Conservation (phyloP, 92 coral and sea anemone genomes). For the Umimayanthus kanabou region DNA sequence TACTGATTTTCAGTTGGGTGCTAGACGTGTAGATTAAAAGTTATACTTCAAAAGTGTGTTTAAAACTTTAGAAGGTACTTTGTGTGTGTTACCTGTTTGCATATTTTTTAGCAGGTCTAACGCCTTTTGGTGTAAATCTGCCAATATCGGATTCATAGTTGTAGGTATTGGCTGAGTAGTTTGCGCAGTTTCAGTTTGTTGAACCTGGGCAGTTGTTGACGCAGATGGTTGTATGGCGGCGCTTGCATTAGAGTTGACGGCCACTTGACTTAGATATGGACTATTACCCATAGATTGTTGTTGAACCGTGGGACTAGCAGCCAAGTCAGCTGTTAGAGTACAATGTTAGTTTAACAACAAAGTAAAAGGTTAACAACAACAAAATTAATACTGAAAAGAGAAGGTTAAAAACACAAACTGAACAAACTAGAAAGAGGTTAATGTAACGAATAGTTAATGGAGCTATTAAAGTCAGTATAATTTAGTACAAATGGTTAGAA, state of each 20-base stretch:
- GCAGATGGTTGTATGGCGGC: constrained; percentile 6
- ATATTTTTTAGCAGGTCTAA: constrained; percentile 1
- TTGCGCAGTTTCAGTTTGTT: constrained; percentile 15
- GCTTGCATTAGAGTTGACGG: not conserved
- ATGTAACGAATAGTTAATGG: too few relatives aligned
- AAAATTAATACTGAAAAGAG: not conserved
- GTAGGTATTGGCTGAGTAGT: not conserved
- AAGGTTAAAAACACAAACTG: not conserved
- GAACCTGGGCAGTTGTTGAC: not conserved
- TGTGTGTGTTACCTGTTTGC: not conserved
- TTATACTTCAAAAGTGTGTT: not conserved
- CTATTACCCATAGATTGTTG: not conserved
- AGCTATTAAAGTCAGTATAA: too few relatives aligned
- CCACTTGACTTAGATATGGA: not conserved
- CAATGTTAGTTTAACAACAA: not conserved
- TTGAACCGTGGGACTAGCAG: constrained; percentile 7
- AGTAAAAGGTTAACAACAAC: not conserved
- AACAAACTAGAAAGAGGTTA: too few relatives aligned
- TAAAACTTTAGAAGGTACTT: not conserved
- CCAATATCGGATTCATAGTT: constrained; percentile 12
- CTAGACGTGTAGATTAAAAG: not conserved
- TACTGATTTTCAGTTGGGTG: too few relatives aligned
- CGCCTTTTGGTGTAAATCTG: not conserved
- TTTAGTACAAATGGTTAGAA: too few relatives aligned
- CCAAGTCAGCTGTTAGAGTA: constrained; percentile 16